Conservation (phyloP, 2,113 vertebrate species). For the Lichenostomus cassidix region DNA sequence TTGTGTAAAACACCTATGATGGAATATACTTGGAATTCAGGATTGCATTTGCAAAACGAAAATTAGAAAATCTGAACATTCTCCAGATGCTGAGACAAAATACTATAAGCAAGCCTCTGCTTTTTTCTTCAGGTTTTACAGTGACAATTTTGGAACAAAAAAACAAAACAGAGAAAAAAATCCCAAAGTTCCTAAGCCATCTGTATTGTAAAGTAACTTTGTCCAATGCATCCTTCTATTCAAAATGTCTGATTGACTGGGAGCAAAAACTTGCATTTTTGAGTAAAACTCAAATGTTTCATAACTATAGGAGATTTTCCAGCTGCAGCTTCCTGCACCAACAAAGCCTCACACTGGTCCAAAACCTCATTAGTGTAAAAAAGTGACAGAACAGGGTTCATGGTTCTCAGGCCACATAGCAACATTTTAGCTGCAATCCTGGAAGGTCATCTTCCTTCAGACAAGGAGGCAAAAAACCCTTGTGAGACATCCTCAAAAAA, state of each 20-base stretch:
- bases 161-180: neutral
- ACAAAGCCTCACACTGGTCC: neutral
- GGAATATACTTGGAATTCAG: neutral
- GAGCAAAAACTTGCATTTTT: neutral
- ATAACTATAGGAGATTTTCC: neutral
- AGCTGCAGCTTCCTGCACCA: neutral
- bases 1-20: neutral
- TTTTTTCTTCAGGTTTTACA: neutral
- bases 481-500: neutral
- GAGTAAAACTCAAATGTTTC: neutral
- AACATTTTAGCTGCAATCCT: neutral
- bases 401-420: neutral
- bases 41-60: neutral
- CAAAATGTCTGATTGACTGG: neutral
- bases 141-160: neutral
- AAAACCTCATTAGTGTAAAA: neutral
- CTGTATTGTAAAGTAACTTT: neutral
- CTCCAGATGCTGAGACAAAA: neutral
- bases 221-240: neutral
- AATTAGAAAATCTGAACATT: neutral
- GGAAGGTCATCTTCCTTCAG: neutral
- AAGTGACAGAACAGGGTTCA: neutral
- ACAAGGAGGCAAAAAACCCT: neutral
- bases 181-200: neutral
- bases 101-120: neutral